Evolutionary conservation across 2,888 invertebrate species (phyloP).

Genomic region (Epiblema foenella): DNA sequence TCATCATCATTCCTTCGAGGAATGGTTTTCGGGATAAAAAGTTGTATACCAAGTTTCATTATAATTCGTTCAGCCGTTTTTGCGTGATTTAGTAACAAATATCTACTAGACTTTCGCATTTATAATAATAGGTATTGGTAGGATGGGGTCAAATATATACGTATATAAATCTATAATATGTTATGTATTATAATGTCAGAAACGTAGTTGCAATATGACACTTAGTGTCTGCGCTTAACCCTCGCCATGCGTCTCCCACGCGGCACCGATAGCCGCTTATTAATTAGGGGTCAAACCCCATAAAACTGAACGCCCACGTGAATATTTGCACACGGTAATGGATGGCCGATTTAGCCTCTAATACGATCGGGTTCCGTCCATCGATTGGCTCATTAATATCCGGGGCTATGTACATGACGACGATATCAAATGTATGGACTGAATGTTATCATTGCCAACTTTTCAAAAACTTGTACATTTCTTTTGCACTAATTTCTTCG

Average conservation of each 20-base stretch:
- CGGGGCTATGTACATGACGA: conserved; percentile 45
- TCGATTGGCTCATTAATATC: conserved; percentile 50
- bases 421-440: conserved; percentile 1
- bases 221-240: background rate
- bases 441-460: background rate
- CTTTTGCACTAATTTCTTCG: background rate
- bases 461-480: too few relatives aligned
- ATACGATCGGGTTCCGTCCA: conserved; percentile 47
- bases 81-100: too few relatives aligned
- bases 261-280: conserved; percentile 12
- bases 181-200: too few relatives aligned
- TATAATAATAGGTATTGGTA: too few relatives aligned
- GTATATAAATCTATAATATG: too few relatives aligned
- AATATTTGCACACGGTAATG: conserved; percentile 37
- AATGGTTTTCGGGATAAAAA: too few relatives aligned
- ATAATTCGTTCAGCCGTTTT: too few relatives aligned
- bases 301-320: conserved; percentile 17
- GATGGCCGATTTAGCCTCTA: conserved; percentile 48
- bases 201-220: too few relatives aligned
- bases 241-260: background rate
- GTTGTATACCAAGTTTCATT: too few relatives aligned
- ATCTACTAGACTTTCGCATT: too few relatives aligned
- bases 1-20: too few relatives aligned
- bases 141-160: too few relatives aligned
- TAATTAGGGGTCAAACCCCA: conserved; percentile 23